phyloP scores from a whole-genome alignment of 2,113 vertebrate genomes.

The Menura novaehollandiae region DNA sequence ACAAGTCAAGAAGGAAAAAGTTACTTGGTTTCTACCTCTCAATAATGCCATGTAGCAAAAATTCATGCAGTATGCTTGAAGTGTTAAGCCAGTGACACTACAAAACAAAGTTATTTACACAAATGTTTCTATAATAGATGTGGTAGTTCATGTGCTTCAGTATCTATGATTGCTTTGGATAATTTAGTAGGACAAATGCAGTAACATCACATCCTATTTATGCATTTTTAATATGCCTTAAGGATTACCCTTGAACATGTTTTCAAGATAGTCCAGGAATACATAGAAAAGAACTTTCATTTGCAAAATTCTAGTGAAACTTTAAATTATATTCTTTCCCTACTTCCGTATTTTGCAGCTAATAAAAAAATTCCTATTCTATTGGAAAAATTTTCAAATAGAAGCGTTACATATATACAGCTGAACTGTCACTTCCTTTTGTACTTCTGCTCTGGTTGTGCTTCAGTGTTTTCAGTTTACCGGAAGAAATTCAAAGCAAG shows the following conservation, averaged over 20 bases:
- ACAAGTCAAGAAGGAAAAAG: not conserved
- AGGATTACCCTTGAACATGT: not conserved
- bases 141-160: not conserved
- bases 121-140: not conserved
- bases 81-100: not conserved
- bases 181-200: not conserved
- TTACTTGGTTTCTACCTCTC: not conserved
- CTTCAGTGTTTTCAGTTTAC: not conserved
- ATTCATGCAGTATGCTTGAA: not conserved
- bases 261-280: not conserved
- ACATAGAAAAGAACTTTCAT: not conserved
- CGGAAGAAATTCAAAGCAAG: not conserved
- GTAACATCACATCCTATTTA: not conserved
- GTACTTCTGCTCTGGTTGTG: not conserved
- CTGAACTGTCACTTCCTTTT: not conserved
- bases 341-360: not conserved
- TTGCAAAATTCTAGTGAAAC: not conserved
- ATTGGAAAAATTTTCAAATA: not conserved
- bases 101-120: not conserved
- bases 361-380: not conserved
- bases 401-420: not conserved
- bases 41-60: not conserved
- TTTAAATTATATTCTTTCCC: not conserved
- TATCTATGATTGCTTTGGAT: not conserved
- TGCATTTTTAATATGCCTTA: not conserved